Evolutionary conservation across 53 echinoderm and acorn worm species (phyloP).

Genomic region (Temnopleurus reevesii): DNA sequence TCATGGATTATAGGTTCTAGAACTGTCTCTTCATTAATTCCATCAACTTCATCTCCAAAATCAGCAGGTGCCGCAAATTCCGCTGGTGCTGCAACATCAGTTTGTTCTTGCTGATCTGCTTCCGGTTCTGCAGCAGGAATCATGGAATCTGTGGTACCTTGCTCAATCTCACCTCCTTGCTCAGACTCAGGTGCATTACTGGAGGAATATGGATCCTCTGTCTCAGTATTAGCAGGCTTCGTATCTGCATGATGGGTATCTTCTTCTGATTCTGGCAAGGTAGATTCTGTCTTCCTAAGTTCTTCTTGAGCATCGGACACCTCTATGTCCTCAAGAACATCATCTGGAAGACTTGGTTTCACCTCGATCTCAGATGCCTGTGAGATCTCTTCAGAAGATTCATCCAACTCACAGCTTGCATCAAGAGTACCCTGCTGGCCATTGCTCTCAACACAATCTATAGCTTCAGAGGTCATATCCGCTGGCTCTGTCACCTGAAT

Average conservation of each 20-base stretch:
- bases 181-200: constrained; percentile 45
- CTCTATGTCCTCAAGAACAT: background rate
- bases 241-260: background rate
- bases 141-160: background rate
- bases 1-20: constrained; percentile 24
- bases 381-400: constrained; percentile 85
- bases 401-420: constrained; percentile 70
- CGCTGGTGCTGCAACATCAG: constrained; percentile 23
- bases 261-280: constrained; percentile 49
- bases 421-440: constrained; percentile 54
- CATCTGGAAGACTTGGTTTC: constrained; percentile 62
- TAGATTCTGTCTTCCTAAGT: constrained; percentile 19
- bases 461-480: constrained; percentile 61
- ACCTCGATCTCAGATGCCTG: constrained; percentile 95
- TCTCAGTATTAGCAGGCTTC: background rate
- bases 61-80: constrained; percentile 4
- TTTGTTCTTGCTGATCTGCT: constrained; percentile 51
- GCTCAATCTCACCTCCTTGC: constrained; percentile 21
- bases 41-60: background rate
- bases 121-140: constrained; percentile 25
- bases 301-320: constrained; percentile 44
- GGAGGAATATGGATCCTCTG: background rate
- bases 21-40: background rate
- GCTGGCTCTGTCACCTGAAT: constrained; percentile 59
- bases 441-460: constrained; percentile 53